Percentiles rank a stretch among this genome's conserved stretches.
Evolutionary conservation across 2,113 vertebrate species (phyloP).

Genomic region (Synodontis membranacea): DNA sequence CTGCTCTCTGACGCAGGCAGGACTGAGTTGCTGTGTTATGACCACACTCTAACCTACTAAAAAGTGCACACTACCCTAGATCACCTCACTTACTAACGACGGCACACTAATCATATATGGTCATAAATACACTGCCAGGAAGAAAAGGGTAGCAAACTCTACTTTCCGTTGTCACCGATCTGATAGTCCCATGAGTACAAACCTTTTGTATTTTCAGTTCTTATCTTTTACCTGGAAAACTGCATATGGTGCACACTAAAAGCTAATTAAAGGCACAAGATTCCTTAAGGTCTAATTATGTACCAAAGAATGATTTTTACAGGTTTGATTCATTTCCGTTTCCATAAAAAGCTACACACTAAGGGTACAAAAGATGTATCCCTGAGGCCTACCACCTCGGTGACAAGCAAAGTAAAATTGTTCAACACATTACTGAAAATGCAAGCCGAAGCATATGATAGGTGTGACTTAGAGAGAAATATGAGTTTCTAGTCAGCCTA

Average conservation of each 20-base stretch:
- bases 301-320: no score
- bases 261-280: background rate
- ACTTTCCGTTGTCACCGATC: background rate
- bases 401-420: background rate
- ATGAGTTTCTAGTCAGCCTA: background rate
- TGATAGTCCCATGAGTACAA: background rate
- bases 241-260: background rate
- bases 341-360: background rate
- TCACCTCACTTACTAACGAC: background rate
- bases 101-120: background rate
- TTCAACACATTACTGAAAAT: background rate
- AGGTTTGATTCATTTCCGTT: background rate
- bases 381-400: background rate
- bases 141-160: no score
- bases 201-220: background rate
- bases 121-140: background rate
- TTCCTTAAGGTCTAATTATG: background rate
- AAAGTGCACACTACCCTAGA: background rate
- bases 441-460: background rate
- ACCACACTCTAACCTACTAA: slow-evolving; percentile 3
- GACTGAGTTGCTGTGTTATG: background rate
- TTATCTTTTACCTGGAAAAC: background rate
- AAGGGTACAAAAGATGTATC: background rate
- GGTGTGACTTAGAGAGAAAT: background rate
- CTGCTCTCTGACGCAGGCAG: slow-evolving; percentile 24